Conservation (phyloP, 2,797 vertebrate species). For the Melanotaenia nigrans region DNA sequence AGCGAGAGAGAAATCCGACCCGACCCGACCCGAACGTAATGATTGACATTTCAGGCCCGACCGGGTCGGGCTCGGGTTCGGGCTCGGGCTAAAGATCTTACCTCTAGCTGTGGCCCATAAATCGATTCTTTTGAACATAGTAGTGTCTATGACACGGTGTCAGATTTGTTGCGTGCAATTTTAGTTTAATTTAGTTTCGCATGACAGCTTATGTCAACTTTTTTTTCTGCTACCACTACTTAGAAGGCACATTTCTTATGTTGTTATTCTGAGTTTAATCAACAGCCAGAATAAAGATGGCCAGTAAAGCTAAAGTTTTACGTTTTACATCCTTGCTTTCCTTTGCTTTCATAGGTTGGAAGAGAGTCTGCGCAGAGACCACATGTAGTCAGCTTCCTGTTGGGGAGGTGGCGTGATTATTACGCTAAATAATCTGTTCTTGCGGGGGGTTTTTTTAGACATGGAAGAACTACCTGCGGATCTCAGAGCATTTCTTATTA, state of each 20-base stretch:
- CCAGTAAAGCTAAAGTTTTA: not conserved
- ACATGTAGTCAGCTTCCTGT: conserved; percentile 56
- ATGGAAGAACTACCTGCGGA: conserved; percentile 81
- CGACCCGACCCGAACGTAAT: no score
- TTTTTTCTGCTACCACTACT: not conserved
- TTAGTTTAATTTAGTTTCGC: not conserved
- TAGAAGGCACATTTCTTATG: not conserved
- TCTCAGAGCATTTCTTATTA: conserved; percentile 72
- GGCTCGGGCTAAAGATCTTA: no score
- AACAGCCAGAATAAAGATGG: not conserved
- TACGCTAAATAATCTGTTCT: not conserved
- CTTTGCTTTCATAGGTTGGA: not conserved
- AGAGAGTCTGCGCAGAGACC: conserved; percentile 16
- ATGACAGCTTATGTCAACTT: not conserved
- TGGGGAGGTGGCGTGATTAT: not conserved
- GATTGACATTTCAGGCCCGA: no score
- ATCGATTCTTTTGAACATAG: not conserved
- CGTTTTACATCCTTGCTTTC: conserved; percentile 1
- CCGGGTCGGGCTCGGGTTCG: no score
- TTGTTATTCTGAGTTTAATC: not conserved
- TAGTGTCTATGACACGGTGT: not conserved
- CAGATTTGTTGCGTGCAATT: not conserved
- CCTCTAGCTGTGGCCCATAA: no score
- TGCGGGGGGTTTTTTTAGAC: not conserved
- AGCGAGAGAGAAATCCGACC: no score